Evolutionary conservation across 1,140 invertebrate genomes (phyloP).

Genomic region (Harlomillsia oculata): DNA sequence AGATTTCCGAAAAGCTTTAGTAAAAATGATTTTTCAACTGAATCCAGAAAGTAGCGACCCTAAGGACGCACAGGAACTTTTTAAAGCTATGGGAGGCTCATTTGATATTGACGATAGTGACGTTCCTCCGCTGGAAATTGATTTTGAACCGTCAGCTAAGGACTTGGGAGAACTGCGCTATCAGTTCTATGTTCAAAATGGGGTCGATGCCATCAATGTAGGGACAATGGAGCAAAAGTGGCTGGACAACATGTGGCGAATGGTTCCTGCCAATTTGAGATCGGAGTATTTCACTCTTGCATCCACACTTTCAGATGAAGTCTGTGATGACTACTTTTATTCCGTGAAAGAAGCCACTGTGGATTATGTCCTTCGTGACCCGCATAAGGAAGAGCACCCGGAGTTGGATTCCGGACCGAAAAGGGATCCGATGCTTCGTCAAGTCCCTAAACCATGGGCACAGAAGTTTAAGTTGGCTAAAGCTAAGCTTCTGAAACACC

Average conservation of each 20-base stretch:
- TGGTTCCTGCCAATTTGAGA: slow-evolving; percentile 40
- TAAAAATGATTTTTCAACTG: slow-evolving; percentile 55
- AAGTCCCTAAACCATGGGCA: slow-evolving; percentile 55
- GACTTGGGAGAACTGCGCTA: slow-evolving; percentile 67
- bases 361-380: slow-evolving; percentile 76
- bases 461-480: slow-evolving; percentile 44
- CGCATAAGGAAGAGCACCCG: slow-evolving; percentile 42
- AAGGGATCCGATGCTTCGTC: slow-evolving; percentile 47
- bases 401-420: slow-evolving; percentile 46
- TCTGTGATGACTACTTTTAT: slow-evolving; percentile 65
- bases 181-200: slow-evolving; percentile 80
- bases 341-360: slow-evolving; percentile 78
- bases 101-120: slow-evolving; percentile 1
- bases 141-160: slow-evolving; percentile 22
- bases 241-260: slow-evolving; percentile 46
- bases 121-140: slow-evolving; percentile 14
- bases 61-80: slow-evolving; percentile 1
- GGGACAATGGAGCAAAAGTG: slow-evolving; percentile 56
- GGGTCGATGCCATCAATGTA: slow-evolving; percentile 75
- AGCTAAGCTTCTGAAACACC: slow-evolving; percentile 48
- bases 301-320: slow-evolving; percentile 42
- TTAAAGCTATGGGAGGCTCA: slow-evolving; percentile 4
- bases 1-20: slow-evolving; percentile 66
- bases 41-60: slow-evolving; percentile 9
- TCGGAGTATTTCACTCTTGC: slow-evolving; percentile 7